Evolutionary conservation across 2,888 invertebrate genomes (phyloP).

Genomic region (Steinernema hermaphroditum): DNA sequence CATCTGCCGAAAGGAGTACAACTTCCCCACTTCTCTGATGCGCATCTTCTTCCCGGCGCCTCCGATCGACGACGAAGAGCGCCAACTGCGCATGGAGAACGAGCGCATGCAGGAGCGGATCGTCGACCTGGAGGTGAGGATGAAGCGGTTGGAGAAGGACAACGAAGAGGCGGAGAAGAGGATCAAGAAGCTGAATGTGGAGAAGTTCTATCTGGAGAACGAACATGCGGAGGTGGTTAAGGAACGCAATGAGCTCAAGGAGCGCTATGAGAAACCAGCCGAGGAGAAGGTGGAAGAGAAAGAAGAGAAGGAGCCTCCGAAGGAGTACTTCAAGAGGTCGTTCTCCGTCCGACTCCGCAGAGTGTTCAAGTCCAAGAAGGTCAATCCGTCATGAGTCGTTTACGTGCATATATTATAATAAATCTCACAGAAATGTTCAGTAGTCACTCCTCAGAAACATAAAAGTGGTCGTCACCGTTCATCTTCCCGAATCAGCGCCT

Average conservation of each 20-base stretch:
- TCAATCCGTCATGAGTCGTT: neutral
- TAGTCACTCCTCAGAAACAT: too few species aligned
- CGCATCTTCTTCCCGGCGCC: neutral
- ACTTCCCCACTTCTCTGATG: neutral
- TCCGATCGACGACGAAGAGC: constrained; percentile 14
- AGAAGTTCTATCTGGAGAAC: neutral
- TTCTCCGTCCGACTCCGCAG: neutral
- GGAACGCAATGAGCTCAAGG: constrained; percentile 33
- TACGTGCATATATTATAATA: too few species aligned
- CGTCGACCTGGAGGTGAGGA: constrained; percentile 3
- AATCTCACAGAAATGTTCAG: too few species aligned
- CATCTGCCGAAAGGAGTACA: neutral
- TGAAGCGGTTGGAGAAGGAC: constrained; percentile 18
- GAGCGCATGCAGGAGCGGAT: constrained; percentile 36
- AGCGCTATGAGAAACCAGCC: neutral
- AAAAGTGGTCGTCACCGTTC: too few species aligned
- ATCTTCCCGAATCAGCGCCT: too few species aligned
- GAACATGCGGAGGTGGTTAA: neutral
- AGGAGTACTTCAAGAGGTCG: neutral
- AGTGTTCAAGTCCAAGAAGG: neutral
- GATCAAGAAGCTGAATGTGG: constrained; percentile 2
- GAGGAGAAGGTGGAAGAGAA: neutral
- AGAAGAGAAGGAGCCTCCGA: neutral
- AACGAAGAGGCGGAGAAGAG: constrained; percentile 36
- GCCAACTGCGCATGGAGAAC: constrained; percentile 35